These are phyloP conservation scores for Cenopis cana DNA, from an alignment of 2,888 invertebrate species.

Conservation along the genomic window DNA sequence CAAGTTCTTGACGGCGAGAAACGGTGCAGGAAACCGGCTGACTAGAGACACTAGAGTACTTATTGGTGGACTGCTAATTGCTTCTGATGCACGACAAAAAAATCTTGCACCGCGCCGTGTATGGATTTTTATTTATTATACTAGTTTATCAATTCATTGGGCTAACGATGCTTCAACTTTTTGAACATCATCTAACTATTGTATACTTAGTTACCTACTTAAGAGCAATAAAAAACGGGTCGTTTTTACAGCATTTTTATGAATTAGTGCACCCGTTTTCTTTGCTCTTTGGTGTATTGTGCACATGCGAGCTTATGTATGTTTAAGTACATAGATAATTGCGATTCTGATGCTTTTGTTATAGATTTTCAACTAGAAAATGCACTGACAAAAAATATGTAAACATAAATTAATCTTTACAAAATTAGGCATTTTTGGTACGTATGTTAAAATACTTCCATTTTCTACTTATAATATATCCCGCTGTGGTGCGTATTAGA, in stretches of 20 bases:
- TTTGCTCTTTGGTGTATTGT: neutral
- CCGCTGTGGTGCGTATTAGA: neutral
- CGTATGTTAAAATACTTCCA: too few relatives aligned
- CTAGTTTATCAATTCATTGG: neutral
- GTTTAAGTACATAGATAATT: neutral
- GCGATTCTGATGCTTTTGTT: neutral
- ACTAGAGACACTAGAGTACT: too few relatives aligned
- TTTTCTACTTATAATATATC: neutral
- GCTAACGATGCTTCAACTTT: neutral
- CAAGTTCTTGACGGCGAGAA: conserved; percentile 6
- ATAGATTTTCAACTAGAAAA: neutral
- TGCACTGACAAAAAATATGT: neutral
- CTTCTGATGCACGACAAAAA: too few relatives aligned
- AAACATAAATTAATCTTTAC: neutral
- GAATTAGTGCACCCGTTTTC: too few relatives aligned
- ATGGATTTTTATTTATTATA: too few relatives aligned
- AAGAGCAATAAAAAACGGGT: too few relatives aligned
- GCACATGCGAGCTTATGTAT: too few relatives aligned
- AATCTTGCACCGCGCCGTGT: too few relatives aligned
- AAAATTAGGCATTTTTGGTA: neutral
- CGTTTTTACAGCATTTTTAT: too few relatives aligned
- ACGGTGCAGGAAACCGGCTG: neutral
- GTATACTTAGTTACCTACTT: neutral
- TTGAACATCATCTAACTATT: neutral
- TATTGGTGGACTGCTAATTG: too few relatives aligned